Evolutionary conservation across 2,888 invertebrate species (phyloP).

Genomic region (Epirrita christyi): DNA sequence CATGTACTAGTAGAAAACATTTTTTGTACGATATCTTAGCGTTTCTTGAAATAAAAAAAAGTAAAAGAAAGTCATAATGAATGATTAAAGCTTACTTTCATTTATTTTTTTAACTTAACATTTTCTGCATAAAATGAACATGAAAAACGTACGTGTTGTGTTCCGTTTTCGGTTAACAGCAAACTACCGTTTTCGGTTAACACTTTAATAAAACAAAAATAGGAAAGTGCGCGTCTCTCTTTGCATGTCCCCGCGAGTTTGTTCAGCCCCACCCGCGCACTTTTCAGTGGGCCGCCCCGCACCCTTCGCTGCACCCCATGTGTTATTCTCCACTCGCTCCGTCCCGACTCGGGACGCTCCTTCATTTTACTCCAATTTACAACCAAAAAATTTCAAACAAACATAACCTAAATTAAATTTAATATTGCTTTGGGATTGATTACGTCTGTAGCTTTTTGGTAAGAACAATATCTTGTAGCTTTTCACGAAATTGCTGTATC

Average conservation of each 20-base stretch:
- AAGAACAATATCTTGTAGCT: constrained; percentile 9
- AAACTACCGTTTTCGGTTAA: too few species aligned
- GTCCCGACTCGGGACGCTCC: constrained; percentile 82
- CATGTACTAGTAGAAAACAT: constrained; percentile 14
- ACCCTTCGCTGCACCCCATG: constrained; percentile 78
- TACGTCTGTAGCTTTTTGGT: constrained; percentile 18
- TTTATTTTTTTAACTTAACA: too few species aligned
- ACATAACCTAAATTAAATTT: constrained; percentile 73
- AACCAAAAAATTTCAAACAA: constrained; percentile 81
- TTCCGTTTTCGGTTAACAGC: too few species aligned
- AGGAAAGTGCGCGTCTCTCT: constrained; percentile 48
- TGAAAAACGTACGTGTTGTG: too few species aligned
- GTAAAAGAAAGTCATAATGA: background rate
- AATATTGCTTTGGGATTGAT: constrained; percentile 51
- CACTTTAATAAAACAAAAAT: constrained; percentile 44
- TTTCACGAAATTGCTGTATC: background rate
- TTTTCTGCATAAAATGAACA: too few species aligned
- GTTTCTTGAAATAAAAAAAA: background rate
- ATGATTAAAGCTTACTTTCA: too few species aligned
- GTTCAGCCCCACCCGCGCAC: constrained; percentile 85
- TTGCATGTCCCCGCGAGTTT: constrained; percentile 83
- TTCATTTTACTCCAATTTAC: constrained; percentile 84
- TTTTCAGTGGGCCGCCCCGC: constrained; percentile 83
- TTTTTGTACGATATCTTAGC: background rate
- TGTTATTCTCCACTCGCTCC: constrained; percentile 70